These are phyloP conservation scores for Loripinus fragilis DNA, from an alignment of 2,888 invertebrate genomes.

Conservation along the genomic window DNA sequence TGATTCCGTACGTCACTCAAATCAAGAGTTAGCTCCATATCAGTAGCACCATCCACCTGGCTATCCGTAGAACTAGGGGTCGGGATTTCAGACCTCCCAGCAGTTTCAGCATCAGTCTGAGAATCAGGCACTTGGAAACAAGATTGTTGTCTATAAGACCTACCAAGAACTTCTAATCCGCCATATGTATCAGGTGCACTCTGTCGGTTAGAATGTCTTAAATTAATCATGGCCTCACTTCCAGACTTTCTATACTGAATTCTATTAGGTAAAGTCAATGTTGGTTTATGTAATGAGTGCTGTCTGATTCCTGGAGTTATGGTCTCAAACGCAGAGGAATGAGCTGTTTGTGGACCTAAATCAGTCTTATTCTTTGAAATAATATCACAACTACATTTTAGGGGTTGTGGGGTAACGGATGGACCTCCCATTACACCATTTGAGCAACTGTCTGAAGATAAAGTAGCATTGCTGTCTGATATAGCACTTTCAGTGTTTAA, in stretches of 20 bases:
- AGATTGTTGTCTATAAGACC: constrained; percentile 45
- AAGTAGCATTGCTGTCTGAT: neutral
- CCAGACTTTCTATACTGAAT: constrained; percentile 56
- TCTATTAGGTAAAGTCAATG: neutral
- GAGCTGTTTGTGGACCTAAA: neutral
- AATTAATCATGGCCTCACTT: constrained; percentile 54
- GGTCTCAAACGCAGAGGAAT: neutral
- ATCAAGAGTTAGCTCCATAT: neutral
- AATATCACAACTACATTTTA: constrained; percentile 13
- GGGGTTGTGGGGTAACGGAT: neutral
- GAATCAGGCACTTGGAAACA: neutral
- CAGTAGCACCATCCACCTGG: neutral
- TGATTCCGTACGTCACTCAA: neutral
- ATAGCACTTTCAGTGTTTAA: neutral
- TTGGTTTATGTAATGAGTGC: neutral
- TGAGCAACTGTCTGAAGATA: constrained; percentile 11
- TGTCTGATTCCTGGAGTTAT: neutral
- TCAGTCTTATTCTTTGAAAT: constrained; percentile 7
- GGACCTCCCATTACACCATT: neutral
- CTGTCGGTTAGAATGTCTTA: constrained; percentile 45
- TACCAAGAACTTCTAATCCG: constrained; percentile 58
- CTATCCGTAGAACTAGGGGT: constrained; percentile 25
- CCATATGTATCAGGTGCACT: constrained; percentile 38
- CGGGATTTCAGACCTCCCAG: constrained; percentile 17
- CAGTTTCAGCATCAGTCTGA: constrained; percentile 27